Evolutionary conservation across 2,113 vertebrate genomes (phyloP).

Genomic region (Megaleporinus macrocephalus): DNA sequence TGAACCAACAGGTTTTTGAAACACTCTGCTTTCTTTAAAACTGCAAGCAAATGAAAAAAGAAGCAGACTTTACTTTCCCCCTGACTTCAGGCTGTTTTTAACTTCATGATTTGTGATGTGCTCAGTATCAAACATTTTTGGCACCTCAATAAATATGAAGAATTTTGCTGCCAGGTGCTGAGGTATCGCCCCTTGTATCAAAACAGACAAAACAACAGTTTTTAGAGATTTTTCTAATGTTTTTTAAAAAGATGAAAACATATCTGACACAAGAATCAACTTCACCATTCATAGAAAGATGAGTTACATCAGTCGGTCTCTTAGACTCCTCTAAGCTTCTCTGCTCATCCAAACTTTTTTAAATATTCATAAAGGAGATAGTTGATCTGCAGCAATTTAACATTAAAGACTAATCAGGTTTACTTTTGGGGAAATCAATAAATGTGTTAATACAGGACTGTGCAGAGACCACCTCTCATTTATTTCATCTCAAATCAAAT

Average conservation of each 20-base stretch:
- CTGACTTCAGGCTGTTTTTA: not conserved
- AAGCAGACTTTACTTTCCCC: not conserved
- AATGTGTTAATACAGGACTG: too few species aligned
- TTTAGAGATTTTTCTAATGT: too few species aligned
- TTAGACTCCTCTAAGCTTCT: too few species aligned
- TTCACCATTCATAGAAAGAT: not conserved
- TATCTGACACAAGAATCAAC: not conserved
- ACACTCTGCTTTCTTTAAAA: conserved; percentile 32
- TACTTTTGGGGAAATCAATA: too few species aligned
- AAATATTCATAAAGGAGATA: too few species aligned
- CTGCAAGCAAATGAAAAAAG: conserved; percentile 21
- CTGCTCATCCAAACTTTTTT: too few species aligned
- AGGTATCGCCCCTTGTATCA: not conserved
- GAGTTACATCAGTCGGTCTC: too few species aligned
- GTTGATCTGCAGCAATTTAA: too few species aligned
- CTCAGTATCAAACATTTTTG: not conserved
- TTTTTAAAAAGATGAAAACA: not conserved
- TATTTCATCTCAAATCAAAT: too few species aligned
- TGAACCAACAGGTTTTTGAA: conserved; percentile 7
- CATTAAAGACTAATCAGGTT: too few species aligned
- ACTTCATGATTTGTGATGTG: not conserved
- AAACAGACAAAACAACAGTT: not conserved
- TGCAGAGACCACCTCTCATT: too few species aligned
- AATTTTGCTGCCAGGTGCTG: not conserved
- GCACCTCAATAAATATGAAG: not conserved